phyloP scores from a whole-genome alignment of 2,888 invertebrate species.

The Isotomurus palustris region DNA sequence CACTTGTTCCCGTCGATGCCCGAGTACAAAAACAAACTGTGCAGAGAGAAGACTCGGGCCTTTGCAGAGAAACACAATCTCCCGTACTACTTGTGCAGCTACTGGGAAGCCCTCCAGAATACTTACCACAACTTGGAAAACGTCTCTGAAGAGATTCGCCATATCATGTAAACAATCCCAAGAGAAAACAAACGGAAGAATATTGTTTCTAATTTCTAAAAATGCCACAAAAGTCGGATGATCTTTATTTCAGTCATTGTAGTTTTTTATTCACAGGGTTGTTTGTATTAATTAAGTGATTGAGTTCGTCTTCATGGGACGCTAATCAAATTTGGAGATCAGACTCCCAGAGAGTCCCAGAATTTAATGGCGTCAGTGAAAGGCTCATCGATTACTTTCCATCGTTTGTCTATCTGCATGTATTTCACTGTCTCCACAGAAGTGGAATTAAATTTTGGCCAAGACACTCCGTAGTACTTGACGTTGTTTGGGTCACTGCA shows the following conservation, averaged over 20 bases:
- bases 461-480: not conserved
- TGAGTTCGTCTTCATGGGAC: too few species aligned
- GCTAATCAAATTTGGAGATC: too few species aligned
- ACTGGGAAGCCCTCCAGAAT: conserved; percentile 34
- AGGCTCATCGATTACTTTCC: conserved; percentile 24
- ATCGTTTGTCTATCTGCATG: conserved; percentile 8
- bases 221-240: too few species aligned
- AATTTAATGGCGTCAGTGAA: conserved; percentile 31
- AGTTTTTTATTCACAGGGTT: too few species aligned
- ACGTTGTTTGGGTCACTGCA: not conserved
- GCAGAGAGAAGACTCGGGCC: conserved; percentile 35
- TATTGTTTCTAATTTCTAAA: too few species aligned
- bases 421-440: not conserved
- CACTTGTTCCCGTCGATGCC: conserved; percentile 39
- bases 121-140: conserved; percentile 37
- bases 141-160: conserved; percentile 38
- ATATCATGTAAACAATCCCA: conserved; percentile 13
- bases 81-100: conserved; percentile 35
- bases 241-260: too few species aligned
- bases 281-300: too few species aligned
- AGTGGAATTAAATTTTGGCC: conserved; percentile 1
- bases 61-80: conserved; percentile 37
- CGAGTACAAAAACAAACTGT: conserved; percentile 32
- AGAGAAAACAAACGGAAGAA: too few species aligned
- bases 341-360: conserved; percentile 31